Conservation (phyloP, 2,113 vertebrate species). For the Myrmecobius fasciatus region DNA sequence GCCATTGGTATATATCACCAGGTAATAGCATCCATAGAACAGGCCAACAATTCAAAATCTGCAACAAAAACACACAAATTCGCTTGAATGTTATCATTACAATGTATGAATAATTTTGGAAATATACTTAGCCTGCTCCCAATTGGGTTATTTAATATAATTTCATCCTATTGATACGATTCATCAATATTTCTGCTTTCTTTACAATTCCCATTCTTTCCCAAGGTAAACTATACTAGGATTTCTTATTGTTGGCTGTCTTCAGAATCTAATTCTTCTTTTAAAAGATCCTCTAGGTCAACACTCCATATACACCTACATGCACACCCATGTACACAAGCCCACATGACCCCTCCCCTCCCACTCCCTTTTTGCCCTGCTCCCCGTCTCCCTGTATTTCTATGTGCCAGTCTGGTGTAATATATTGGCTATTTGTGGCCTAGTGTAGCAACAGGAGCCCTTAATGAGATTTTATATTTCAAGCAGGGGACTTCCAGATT, state of each 20-base stretch:
- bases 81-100: not conserved
- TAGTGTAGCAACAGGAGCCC: constrained; percentile 36
- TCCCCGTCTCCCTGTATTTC: not conserved
- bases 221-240: constrained; percentile 21
- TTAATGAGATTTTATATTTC: constrained; percentile 64
- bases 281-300: not conserved
- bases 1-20: not conserved
- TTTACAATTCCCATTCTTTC: constrained; percentile 26
- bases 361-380: not conserved
- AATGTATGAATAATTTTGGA: constrained; percentile 23
- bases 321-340: no score
- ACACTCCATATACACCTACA: not conserved
- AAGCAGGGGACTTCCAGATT: constrained; percentile 40
- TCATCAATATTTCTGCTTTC: not conserved
- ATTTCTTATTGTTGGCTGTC: constrained; percentile 19
- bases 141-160: constrained; percentile 32
- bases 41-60: constrained; percentile 25
- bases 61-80: constrained; percentile 28
- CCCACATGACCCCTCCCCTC: not conserved
- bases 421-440: not conserved
- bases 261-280: not conserved
- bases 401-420: constrained; percentile 5
- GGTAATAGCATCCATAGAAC: constrained; percentile 7
- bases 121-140: constrained; percentile 59
- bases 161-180: constrained; percentile 14